Base-by-base conservation (phyloP, 2,888 invertebrate genomes). In the Geophilus truncorum region DNA sequence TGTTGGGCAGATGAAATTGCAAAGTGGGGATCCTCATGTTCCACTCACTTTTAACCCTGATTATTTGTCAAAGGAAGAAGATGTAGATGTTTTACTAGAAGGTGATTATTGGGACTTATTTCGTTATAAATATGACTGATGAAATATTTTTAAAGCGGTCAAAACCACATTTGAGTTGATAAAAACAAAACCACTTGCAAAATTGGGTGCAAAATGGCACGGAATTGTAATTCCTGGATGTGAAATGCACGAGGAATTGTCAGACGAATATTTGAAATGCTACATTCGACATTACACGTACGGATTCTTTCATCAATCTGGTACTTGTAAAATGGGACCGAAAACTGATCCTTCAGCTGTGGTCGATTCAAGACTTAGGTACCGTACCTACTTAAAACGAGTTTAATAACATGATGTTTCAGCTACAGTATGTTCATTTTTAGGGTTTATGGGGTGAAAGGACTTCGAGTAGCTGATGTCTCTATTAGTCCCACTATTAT, bases 201-300 rank as follows among this genome's bases (percentile, higher is more conserved):
- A 62, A 23, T 32, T 75, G 12, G 75, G 75, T 34, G 70, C 34
- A 3, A 32, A 80, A 34, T 80, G 75, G 70, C 70, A 70, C 32
- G 75, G 75, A 32, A 4, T 32, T 12, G 5, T 70, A 62, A 32
- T 75, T 32, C 80, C 80, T 15, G 80, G 80, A 0, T 80, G 80
- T 23, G 36, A 81, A n/a, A 57, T 70, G 28, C 21, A 21, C 1
- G 51, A 81, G 23, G 40, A 78, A 76, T 81, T 75, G 5, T 32
- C 81, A 10, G 81, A 81, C 21, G 80, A 36, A 1, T 82, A 82
- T 75, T 81, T 78, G 78, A 80, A 82, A 51, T 82, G 82, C 28
- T 82, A 34, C 30, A 77, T 79, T 21, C 25, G 79, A 12, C 81
- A 79, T 78, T 81, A 78, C 77, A 28, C 51, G 40, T 57, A 32